phyloP scores from a whole-genome alignment of 2,113 vertebrate species.

The Cettia cetti region DNA sequence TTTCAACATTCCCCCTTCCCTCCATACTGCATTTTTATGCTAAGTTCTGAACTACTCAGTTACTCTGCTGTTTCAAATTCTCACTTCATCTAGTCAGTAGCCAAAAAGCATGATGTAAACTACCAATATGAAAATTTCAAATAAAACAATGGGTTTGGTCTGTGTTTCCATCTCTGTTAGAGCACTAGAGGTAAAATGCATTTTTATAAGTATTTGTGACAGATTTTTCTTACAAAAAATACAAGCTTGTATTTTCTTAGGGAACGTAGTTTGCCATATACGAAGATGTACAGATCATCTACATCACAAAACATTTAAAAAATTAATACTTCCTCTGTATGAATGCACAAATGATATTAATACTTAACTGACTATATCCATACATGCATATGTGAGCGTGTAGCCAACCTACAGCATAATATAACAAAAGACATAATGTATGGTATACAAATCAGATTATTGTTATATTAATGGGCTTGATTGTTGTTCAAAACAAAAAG shows the following conservation, averaged over 20 bases:
- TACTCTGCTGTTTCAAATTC: slow-evolving; percentile 40
- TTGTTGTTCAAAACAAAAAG: background rate
- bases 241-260: background rate
- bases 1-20: background rate
- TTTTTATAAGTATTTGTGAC: background rate
- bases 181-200: background rate
- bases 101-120: background rate
- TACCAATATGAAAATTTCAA: background rate
- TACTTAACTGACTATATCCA: background rate
- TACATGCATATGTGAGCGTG: background rate
- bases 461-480: background rate
- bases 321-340: background rate
- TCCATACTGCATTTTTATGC: background rate
- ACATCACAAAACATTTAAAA: background rate
- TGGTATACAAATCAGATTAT: background rate
- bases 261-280: background rate
- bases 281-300: background rate
- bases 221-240: background rate
- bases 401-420: background rate
- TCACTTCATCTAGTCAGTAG: slow-evolving; percentile 23
- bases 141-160: background rate
- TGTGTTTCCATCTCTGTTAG: background rate
- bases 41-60: background rate
- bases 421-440: background rate
- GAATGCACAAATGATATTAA: background rate